A percentile compares a stretch with the other conserved stretches of the same genome.
Conservation (phyloP, 2,888 invertebrate genomes). For the Opisthograptis luteolata region DNA sequence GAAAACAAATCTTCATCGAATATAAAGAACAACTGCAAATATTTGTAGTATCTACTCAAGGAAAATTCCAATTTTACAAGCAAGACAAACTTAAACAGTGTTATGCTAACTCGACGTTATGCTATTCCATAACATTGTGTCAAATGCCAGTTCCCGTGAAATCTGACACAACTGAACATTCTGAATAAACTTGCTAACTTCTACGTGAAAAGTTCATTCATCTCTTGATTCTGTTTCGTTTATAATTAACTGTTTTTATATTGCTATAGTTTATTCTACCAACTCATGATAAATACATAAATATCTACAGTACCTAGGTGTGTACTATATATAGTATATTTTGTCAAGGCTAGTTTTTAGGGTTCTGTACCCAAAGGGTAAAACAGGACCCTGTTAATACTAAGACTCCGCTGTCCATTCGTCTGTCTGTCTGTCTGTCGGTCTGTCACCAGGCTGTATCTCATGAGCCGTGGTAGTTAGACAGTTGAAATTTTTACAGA, state of each 20-base stretch:
- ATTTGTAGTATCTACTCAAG: constrained; percentile 23
- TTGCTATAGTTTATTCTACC: neutral
- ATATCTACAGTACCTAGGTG: no score
- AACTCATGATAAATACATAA: no score
- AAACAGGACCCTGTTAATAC: no score
- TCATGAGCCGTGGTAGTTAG: no score
- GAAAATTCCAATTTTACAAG: constrained; percentile 52
- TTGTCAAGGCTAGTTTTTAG: no score
- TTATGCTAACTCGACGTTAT: constrained; percentile 71
- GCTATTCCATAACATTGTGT: constrained; percentile 73
- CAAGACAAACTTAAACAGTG: constrained; percentile 62
- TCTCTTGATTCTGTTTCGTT: constrained; percentile 42
- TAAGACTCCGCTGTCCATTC: neutral
- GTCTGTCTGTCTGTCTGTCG: neutral
- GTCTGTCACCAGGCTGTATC: no score
- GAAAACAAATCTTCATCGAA: no score
- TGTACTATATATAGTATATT: no score
- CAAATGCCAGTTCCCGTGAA: constrained; percentile 65
- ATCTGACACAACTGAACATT: constrained; percentile 68
- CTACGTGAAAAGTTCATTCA: constrained; percentile 53
- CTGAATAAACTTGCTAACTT: constrained; percentile 68
- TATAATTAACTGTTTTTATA: constrained; percentile 1
- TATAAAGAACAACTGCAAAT: neutral
- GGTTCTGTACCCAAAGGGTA: no score
- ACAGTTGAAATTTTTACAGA: no score